A percentile compares a stretch with the other conserved stretches of the same genome.
phyloP scores from a whole-genome alignment of 2,113 vertebrate species.

The Oncorhynchus keta region DNA sequence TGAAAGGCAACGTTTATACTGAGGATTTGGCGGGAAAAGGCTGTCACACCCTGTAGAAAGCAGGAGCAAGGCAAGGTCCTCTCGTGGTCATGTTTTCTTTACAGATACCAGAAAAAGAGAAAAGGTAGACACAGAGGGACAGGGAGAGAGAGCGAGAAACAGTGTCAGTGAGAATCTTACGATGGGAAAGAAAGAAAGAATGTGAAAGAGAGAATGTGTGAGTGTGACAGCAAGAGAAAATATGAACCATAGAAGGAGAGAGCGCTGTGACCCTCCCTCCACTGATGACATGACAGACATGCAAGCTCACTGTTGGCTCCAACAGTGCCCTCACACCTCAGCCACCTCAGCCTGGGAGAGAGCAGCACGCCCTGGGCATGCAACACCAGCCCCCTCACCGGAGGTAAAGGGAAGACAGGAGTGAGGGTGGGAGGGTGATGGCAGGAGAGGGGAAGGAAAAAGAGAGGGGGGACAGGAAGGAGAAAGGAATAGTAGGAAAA shows the following conservation, averaged over 20 bases:
- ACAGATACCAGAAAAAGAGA: not conserved
- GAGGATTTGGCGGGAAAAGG: too few relatives aligned
- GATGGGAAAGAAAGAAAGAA: too few relatives aligned
- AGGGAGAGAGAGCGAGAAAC: not conserved
- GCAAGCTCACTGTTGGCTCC: not conserved
- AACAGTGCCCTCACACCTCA: not conserved
- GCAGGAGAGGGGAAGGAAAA: not conserved
- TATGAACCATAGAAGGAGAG: not conserved
- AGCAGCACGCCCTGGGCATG: not conserved
- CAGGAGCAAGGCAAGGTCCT: not conserved
- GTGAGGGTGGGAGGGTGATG: too few relatives aligned
- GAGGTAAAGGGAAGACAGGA: not conserved
- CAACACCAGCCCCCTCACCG: not conserved
- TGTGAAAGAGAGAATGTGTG: not conserved
- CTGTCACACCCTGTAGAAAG: not conserved
- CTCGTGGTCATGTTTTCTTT: too few relatives aligned
- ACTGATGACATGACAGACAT: not conserved
- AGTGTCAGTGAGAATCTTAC: too few relatives aligned
- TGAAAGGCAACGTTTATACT: too few relatives aligned
- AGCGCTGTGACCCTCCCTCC: not conserved
- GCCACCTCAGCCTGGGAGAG: not conserved
- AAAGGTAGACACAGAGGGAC: not conserved
- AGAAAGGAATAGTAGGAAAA: not conserved
- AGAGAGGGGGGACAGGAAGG: slow-evolving; percentile 4
- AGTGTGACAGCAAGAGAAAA: not conserved